A percentile compares a stretch with the other conserved stretches of the same genome.
Conservation (phyloP, 2,797 vertebrate species). For the Choloepus didactylus region DNA sequence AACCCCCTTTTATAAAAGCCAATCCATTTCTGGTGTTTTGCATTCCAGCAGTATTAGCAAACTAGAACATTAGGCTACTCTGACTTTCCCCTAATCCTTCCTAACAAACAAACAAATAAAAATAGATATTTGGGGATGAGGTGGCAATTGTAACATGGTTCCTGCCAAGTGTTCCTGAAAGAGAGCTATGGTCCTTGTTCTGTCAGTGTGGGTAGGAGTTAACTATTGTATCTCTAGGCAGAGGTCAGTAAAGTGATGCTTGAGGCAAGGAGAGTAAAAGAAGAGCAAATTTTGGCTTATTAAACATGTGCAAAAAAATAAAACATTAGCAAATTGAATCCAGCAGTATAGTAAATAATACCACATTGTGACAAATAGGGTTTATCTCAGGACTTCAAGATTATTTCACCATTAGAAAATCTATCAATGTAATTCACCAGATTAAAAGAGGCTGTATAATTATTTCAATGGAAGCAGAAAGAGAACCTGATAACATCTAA, state of each 20-base stretch:
- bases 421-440: not conserved
- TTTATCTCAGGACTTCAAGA: not conserved
- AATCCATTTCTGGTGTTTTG: too few species aligned
- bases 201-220: not conserved
- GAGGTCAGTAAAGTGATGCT: not conserved
- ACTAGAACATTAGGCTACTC: too few species aligned
- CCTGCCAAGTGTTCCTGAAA: not conserved
- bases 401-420: constrained; percentile 2
- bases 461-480: constrained; percentile 11
- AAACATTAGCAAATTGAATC: not conserved
- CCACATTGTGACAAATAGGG: not conserved
- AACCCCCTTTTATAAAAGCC: too few species aligned
- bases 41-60: too few species aligned
- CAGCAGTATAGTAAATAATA: not conserved
- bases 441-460: constrained; percentile 7
- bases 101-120: constrained; percentile 13
- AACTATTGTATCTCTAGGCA: not conserved
- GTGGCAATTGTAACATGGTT: not conserved
- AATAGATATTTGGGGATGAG: not conserved
- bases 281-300: not conserved
- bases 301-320: not conserved
- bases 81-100: not conserved
- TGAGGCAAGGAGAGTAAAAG: not conserved
- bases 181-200: not conserved
- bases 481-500: not conserved